Evolutionary conservation across 2,113 vertebrate genomes (phyloP), one percentile per base, ranked within the genome.

Genomic region (Pelecanoides urinatrix): DNA sequence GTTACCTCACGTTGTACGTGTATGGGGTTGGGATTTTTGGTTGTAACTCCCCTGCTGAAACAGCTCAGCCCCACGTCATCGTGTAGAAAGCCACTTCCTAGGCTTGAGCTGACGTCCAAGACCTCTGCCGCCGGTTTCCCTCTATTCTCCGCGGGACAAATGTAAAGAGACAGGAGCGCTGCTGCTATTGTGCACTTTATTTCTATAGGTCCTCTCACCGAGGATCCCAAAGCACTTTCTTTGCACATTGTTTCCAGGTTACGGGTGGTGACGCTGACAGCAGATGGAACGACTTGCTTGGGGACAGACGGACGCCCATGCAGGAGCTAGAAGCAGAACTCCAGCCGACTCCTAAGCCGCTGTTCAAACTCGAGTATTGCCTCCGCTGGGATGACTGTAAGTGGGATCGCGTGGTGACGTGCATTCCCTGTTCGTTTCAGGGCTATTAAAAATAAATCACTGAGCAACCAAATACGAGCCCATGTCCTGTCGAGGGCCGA

Each of bases 111-210:
- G 32, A 4, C 45, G 5, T 1, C 18, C 49, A 3, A 11, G 29
- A 2, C 7, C 19, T 22, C 50, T 8, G 55, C 45, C 0, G 0
- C 27, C 0, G 0, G 12, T 1, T 10, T 7, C 66, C 59, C 12
- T 13, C 67, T 4, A 4, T 9, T 36, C 44, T 10, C 29, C 15
- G 56, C 1, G 7, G 83, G 86, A 95, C 50, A 91, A 63, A 96
- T 0, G 49, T 11, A 7, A 44, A 2, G 53, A 94, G 72, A 86
- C 93, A 9, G 7, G 61, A 53, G 59, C 18, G 2, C 68, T 88
- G 93, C 91, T 96, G 95, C 96, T 94, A 55, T 58, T 20, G 89
- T 91, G 94, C 93, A 84, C 91, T 96, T 95, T 94, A 96, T 96
- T 94, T 66, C 96, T 70, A 44, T 0, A 22, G 87, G 58, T 42